Base-by-base conservation (phyloP, 2,113 vertebrate genomes). In the Alaudala cheleensis region DNA sequence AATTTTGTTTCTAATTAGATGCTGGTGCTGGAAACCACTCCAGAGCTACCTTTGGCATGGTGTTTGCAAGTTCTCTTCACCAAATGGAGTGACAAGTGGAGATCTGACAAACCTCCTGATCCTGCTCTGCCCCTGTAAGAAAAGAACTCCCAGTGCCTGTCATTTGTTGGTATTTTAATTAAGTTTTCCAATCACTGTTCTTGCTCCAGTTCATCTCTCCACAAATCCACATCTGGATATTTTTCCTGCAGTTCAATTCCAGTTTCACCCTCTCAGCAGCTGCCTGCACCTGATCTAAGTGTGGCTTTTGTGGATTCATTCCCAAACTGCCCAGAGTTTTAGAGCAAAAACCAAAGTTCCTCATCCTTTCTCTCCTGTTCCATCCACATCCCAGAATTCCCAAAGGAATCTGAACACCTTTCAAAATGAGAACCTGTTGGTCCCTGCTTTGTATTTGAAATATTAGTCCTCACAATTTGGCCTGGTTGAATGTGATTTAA, bases 1-100 rank as follows among this genome's bases (percentile, higher is more conserved):
- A 25, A 54, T 93, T 80, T 82, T 44, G 40, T 66, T 92, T 71
- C 39, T 85, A 67, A 56, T 69, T 47, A 73, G 65, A 34, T 90
- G 47, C 60, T 88, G 50, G 42, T 72, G 78, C 16, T 72, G 53
- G 45, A 80, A 88, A 51, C 21, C 11, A 6, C 56, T 81, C 69
- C 81, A 86, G 62, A 89, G 49, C 50, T 73, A 24, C 62, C 69
- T 9, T 31, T 81, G 31, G 18, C 58, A 8, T 24, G 39, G 28
- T 51, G 31, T 70, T 85, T 88, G 79, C 28, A 84, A 91, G 40
- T 23, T 39, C 8, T 56, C 17, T 42, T 19, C 31, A 33, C 34
- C 64, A 81, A 71, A 54, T 20, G 67, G 42, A 37, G 54, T 20
- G 29, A 14, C 45, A 61, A 80, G 24, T 8, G n/a, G 33, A 66